Evolutionary conservation across 2,888 invertebrate species (phyloP).

Genomic region (Agonopterix arenella): DNA sequence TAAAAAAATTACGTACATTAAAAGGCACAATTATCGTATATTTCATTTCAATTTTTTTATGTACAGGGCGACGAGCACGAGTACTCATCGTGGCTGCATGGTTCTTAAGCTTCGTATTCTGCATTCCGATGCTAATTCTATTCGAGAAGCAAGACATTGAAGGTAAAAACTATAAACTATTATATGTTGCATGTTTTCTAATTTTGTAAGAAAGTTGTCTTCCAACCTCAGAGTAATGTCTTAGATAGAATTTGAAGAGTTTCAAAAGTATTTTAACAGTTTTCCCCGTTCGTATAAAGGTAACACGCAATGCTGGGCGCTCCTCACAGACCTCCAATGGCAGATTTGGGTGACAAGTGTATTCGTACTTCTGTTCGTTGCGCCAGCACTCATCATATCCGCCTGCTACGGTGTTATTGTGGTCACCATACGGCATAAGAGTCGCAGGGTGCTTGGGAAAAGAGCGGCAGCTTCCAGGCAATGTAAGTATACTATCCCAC

Average conservation of each 20-base stretch:
- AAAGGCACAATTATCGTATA: no score
- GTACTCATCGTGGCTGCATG: slow-evolving; percentile 88
- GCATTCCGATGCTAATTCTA: slow-evolving; percentile 88
- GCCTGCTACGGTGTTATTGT: slow-evolving; percentile 95
- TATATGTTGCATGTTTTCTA: no score
- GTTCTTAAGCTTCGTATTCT: slow-evolving; percentile 88
- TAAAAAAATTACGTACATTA: no score
- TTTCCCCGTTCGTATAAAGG: not conserved
- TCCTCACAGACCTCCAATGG: slow-evolving; percentile 85
- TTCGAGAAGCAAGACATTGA: slow-evolving; percentile 65
- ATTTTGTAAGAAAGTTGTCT: no score
- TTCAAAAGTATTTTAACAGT: slow-evolving; percentile 1
- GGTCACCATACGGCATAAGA: slow-evolving; percentile 92
- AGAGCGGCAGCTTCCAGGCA: slow-evolving; percentile 53
- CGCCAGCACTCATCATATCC: slow-evolving; percentile 92
- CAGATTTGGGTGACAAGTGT: slow-evolving; percentile 92
- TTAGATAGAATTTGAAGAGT: no score
- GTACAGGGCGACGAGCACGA: slow-evolving; percentile 88
- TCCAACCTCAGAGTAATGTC: no score
- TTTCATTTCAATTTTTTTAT: not conserved
- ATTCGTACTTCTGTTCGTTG: slow-evolving; percentile 86
- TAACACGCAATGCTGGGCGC: slow-evolving; percentile 90
- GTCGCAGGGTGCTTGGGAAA: slow-evolving; percentile 74
- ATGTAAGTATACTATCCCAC: slow-evolving; percentile 36
- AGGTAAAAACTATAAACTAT: slow-evolving; percentile 29